Evolutionary conservation across 1,140 invertebrate genomes (phyloP).

Genomic region (Achroia grisella): DNA sequence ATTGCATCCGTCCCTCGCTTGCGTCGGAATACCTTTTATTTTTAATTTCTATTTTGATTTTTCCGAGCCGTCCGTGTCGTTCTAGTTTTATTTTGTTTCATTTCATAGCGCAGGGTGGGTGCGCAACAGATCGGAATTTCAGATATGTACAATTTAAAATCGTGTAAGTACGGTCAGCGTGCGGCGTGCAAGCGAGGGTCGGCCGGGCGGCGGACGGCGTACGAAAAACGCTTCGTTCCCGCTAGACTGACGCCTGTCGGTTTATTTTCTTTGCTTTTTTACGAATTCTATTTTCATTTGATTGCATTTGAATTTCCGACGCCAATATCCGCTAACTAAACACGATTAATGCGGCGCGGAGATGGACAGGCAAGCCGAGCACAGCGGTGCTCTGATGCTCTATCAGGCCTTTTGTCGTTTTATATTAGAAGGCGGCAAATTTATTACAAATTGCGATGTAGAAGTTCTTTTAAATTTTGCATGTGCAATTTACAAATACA

Average conservation of each 20-base stretch:
- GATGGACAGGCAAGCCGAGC: slow-evolving; percentile 57
- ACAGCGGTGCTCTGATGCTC: slow-evolving; percentile 35
- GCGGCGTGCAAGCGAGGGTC: slow-evolving; percentile 29
- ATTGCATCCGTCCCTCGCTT: slow-evolving; percentile 61
- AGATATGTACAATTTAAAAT: slow-evolving; percentile 75
- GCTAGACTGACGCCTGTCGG: slow-evolving; percentile 71
- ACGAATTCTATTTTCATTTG: slow-evolving; percentile 73
- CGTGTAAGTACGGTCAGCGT: slow-evolving; percentile 72
- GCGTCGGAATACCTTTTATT: slow-evolving; percentile 63
- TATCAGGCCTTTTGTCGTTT: slow-evolving; percentile 61
- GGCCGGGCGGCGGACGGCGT: slow-evolving; percentile 18
- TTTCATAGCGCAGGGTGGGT: slow-evolving; percentile 71
- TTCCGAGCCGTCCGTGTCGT: slow-evolving; percentile 60
- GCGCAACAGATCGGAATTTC: slow-evolving; percentile 72
- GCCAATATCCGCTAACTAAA: slow-evolving; percentile 75
- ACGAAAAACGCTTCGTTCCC: slow-evolving; percentile 37
- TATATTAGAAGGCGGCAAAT: slow-evolving; percentile 66
- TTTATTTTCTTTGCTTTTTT: slow-evolving; percentile 71
- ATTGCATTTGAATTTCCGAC: slow-evolving; percentile 75
- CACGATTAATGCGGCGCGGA: slow-evolving; percentile 73
- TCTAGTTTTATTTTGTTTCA: slow-evolving; percentile 72
- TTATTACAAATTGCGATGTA: slow-evolving; percentile 58
- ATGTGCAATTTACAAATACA: too few relatives aligned
- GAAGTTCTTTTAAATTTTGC: slow-evolving; percentile 7
- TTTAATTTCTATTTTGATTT: slow-evolving; percentile 73